Evolutionary conservation across 2,113 vertebrate species (phyloP), one percentile per base, ranked within the genome.

Genomic region (Orthonyx spaldingii): DNA sequence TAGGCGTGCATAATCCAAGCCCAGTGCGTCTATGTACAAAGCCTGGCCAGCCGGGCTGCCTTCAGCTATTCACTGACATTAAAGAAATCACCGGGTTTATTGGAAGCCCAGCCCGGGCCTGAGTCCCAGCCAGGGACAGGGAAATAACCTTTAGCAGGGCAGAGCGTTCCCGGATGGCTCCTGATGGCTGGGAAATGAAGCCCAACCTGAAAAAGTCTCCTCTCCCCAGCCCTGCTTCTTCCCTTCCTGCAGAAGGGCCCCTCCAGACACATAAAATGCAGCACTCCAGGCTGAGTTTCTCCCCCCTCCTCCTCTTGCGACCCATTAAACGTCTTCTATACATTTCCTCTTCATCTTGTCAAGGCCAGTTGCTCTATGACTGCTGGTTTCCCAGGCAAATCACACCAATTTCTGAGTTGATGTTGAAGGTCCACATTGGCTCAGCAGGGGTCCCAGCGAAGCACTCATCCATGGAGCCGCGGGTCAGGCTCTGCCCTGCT

Each of bases 321-420:
- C 96, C 96, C 96, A 94, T 97, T 96, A 95, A 95, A 87, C 7
- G 90, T 93, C 96, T 92, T 96, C 96, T 95, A 94, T 97, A 92
- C 96, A 87, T 94, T 90, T 92, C 95, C 96, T 95, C 95, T 95
- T 96, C 95, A 81, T 95, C 97, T 96, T 96, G 97, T 97, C 97
- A 97, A 95, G 94, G 94, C 95, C 97, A 97, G 95, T 97, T 97
- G 97, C 95, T 94, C 91, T 82, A 92, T 91, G 96, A 95, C 86
- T 94, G 97, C 93, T 89, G 91, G 97, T 98, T 98, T 98, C 98
- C 98, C 98, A 98, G 98, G 97, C 96, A 98, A 98, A 98, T 98
- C 98, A 98, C 98, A 98, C 97, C 97, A 97, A 98, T 99, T 99
- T 98, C 97, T 95, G 96, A 98, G 98, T 97, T 98, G 98, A 98